Base-by-base conservation (phyloP, 2,113 vertebrate genomes). In the Heteronetta atricapilla region DNA sequence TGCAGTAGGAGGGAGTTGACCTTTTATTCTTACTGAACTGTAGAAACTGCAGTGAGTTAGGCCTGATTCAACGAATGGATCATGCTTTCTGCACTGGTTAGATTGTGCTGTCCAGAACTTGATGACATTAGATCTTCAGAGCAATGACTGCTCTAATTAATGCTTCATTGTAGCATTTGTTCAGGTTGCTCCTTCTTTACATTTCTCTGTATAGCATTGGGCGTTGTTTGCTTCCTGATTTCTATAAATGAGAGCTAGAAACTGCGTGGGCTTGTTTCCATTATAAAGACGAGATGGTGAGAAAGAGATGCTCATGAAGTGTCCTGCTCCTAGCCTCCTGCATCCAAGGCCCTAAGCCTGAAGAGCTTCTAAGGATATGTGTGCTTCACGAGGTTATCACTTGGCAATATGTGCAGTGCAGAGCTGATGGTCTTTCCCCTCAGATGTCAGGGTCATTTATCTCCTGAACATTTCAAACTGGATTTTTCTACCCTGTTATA, bases 311-410 rank as follows among this genome's bases (percentile, higher is more conserved):
- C n/a, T 63, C 11, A 8, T 4, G 0, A 70, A 29, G 52, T 17
- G 12, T 58, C 18, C 13, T 1, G 1, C 5, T 53, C 83, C 17
- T 31, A 70, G 70, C 31, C 3, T 28, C 5, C 11, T 15, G 7
- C 20, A n/a, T 31, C 38, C 20, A 38, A 64, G n/a, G 19, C 1
- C 1, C 23, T 10, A 44, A 82, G 28, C 36, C 33, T 56, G 21
- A 64, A 38, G 36, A 44, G 11, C 34, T 63, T 10, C 1, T 20
- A 29, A 70, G 34, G 33, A 18, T 28, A 31, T 3, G 8, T 31
- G 13, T 0, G 1, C 40, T 73, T 23, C 9, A 0, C 13, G 15
- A n/a, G 44, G 29, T 31, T 18, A 55, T 20, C 34, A 21, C 26
- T 42, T 79, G 46, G 18, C 62, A 8, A 4, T 36, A 3, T 21